A percentile compares a stretch with the other conserved stretches of the same genome.
phyloP scores from a whole-genome alignment of 2,888 invertebrate genomes.

The Drosophila kambysellisi region DNA sequence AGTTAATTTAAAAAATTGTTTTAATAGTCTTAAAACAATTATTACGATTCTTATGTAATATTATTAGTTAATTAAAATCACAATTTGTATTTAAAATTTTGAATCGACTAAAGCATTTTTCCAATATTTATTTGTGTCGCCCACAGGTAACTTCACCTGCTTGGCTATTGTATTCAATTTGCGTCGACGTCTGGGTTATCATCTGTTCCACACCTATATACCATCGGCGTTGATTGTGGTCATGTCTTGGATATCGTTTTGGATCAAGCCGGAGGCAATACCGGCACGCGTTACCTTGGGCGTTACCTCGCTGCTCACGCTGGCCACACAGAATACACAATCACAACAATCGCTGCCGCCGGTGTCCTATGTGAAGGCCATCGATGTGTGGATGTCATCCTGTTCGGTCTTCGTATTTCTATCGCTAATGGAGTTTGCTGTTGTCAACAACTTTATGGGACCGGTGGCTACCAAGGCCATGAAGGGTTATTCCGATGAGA shows the following conservation, averaged over 20 bases:
- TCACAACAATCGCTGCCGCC: conserved; percentile 95
- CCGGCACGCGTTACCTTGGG: conserved; percentile 95
- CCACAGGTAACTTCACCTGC: conserved; percentile 94
- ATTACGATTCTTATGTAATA: not conserved
- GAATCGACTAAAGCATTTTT: not conserved
- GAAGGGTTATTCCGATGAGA: conserved; percentile 96
- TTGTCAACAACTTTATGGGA: conserved; percentile 94
- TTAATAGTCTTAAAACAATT: not conserved
- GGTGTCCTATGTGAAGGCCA: conserved; percentile 96
- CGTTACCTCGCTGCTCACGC: conserved; percentile 93
- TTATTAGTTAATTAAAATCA: not conserved
- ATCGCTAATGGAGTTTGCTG: conserved; percentile 95
- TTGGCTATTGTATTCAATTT: conserved; percentile 95
- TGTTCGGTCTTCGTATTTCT: conserved; percentile 96
- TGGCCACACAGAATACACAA: conserved; percentile 96
- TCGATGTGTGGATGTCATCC: conserved; percentile 97
- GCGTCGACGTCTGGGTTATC: conserved; percentile 93
- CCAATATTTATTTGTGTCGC: not conserved
- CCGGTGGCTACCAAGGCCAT: conserved; percentile 94
- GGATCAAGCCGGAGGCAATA: conserved; percentile 97
- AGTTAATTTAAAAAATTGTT: not conserved
- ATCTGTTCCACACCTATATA: conserved; percentile 96
- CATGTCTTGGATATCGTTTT: conserved; percentile 98
- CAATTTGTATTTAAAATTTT: not conserved
- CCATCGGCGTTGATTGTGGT: conserved; percentile 96